A percentile compares a stretch with the other conserved stretches of the same genome.
phyloP scores from a whole-genome alignment of 2,113 vertebrate species.

The Sebastes fasciatus region DNA sequence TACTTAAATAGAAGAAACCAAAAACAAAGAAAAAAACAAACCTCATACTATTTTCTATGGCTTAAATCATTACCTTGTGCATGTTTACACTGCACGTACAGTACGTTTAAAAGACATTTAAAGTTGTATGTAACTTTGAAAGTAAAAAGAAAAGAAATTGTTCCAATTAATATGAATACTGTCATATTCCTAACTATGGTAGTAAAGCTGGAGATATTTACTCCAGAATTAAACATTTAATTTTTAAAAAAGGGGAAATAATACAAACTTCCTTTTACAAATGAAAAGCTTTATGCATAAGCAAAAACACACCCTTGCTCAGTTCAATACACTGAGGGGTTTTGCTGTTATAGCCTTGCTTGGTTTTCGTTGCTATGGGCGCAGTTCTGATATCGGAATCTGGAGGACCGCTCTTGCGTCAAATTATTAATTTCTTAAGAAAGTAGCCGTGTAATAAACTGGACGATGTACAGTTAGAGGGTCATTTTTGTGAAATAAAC shows the following conservation, averaged over 20 bases:
- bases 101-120: background rate
- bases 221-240: background rate
- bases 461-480: too few relatives aligned
- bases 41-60: background rate
- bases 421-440: too few relatives aligned
- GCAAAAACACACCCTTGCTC: background rate
- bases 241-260: background rate
- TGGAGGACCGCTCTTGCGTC: too few relatives aligned
- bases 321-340: background rate
- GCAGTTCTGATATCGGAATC: too few relatives aligned
- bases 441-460: too few relatives aligned
- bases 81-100: background rate
- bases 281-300: too few relatives aligned
- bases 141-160: background rate
- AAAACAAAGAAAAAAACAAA: constrained; percentile 2
- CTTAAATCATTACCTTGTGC: constrained; percentile 6
- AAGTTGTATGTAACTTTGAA: background rate
- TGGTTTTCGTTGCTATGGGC: background rate
- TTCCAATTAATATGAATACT: background rate
- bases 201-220: background rate
- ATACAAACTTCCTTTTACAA: background rate
- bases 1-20: constrained; percentile 12
- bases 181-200: background rate
- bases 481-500: too few relatives aligned
- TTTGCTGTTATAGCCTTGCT: too few relatives aligned